Base-by-base conservation (phyloP, 1,140 invertebrate species). In the Stegodyphus mimosarum region DNA sequence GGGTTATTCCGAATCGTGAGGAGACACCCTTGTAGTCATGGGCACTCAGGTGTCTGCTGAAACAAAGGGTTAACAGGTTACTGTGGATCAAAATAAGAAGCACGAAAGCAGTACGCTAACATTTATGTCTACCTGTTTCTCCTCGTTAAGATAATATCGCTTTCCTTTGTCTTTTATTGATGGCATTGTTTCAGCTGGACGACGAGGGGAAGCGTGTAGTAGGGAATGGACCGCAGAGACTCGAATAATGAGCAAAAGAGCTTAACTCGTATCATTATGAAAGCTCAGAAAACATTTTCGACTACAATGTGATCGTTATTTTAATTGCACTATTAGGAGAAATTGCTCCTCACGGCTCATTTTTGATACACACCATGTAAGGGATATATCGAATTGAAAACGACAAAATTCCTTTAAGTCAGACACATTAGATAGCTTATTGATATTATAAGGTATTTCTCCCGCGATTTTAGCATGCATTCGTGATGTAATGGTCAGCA, bases 251-350 rank as follows among this genome's bases (percentile, higher is more conserved):
- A 78, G 18, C 50, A 52, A 55, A 67, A 71, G 33, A 33, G 66
- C 64, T 51, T 9, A 53, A 79, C 52, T 70, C 69, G 17, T 11
- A 17, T 80, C 69, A 71, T 80, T 71, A 79, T 64, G 17, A 78
- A 67, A 67, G 64, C 64, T 67, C 11, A 67, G 64, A 67, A 67
- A 70, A 53, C 52, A 33, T 67, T 80, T 71, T 63, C 50, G 5
- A 49, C 52, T 17, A 60, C 71, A 80, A 80, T 80, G 78, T 49
- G 78, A 80, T 80, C 69, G 69, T 80, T 80, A 80, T 80, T 80
- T 33, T 80, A 80, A 80, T 80, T 80, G 78, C 78, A 60, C 67
- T 80, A 80, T 80, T 80, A 80, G 52, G 50, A 17, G 69, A 72
- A 80, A 80, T 80, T 48, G 78, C 33, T 63, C 52, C 33, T 49